phyloP scores from a whole-genome alignment of 2,888 invertebrate species.

The Phragmatobia fuliginosa region DNA sequence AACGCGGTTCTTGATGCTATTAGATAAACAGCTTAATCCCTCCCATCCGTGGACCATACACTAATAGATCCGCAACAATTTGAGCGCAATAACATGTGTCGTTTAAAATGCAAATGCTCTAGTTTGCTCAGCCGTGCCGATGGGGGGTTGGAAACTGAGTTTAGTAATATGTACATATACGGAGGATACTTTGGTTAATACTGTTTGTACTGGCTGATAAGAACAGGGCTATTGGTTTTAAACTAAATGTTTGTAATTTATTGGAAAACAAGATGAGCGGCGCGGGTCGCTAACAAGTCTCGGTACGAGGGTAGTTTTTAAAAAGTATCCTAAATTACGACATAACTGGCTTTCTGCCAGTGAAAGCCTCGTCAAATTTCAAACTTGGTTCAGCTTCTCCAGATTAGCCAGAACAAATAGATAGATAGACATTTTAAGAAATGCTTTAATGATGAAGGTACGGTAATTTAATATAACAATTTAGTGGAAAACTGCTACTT shows the following conservation, averaged over 20 bases:
- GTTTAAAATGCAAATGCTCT: slow-evolving; percentile 63
- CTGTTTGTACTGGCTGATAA: not conserved
- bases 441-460: too few species aligned
- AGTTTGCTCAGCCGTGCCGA: slow-evolving; percentile 40
- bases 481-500: too few species aligned
- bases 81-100: slow-evolving; percentile 52
- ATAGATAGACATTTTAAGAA: too few species aligned
- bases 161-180: slow-evolving; percentile 1
- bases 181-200: not conserved
- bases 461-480: too few species aligned
- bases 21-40: slow-evolving; percentile 51
- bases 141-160: slow-evolving; percentile 15
- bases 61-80: slow-evolving; percentile 53
- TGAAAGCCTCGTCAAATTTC: too few species aligned
- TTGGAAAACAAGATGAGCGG: too few species aligned
- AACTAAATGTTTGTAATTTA: not conserved
- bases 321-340: too few species aligned
- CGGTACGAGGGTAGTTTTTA: too few species aligned
- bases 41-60: slow-evolving; percentile 40
- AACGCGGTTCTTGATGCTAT: slow-evolving; percentile 37
- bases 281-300: too few species aligned
- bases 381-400: too few species aligned
- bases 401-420: too few species aligned
- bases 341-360: too few species aligned
- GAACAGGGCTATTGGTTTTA: not conserved